These are phyloP conservation scores for Lacerta bilineata DNA, from an alignment of 2,797 vertebrate genomes.

Conservation along the genomic window DNA sequence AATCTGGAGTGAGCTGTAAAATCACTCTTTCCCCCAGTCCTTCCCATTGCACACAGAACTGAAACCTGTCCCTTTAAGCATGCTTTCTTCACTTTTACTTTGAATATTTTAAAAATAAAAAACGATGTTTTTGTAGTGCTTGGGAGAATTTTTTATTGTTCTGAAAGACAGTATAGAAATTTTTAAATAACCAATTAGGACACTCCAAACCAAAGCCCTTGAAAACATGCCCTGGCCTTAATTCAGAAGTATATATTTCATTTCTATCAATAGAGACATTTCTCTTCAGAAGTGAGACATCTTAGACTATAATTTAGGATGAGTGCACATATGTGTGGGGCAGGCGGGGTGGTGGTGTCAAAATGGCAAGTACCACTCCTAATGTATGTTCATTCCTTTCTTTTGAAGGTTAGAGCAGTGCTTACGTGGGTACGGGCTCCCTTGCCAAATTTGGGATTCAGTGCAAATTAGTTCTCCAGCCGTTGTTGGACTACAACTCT, in stretches of 20 bases:
- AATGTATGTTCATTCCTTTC: background rate
- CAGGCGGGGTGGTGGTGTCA: background rate
- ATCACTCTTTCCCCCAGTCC: constrained; percentile 2
- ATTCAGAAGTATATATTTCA: constrained; percentile 11
- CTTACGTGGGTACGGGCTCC: background rate
- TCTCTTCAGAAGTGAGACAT: background rate
- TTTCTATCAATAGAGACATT: background rate
- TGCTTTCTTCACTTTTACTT: too few species aligned
- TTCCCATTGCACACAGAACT: background rate
- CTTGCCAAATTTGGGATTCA: background rate
- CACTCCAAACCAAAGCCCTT: background rate
- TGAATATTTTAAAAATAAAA: too few species aligned
- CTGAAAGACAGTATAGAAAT: too few species aligned
- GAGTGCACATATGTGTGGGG: background rate
- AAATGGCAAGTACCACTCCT: too few species aligned
- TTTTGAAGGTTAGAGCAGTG: background rate
- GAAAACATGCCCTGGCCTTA: background rate
- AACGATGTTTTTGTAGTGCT: too few species aligned
- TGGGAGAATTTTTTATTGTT: too few species aligned
- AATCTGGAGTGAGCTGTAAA: background rate
- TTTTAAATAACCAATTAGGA: background rate
- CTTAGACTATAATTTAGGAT: background rate
- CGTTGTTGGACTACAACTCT: too few species aligned
- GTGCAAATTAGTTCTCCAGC: background rate
- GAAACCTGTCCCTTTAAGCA: background rate